Evolutionary conservation across 2,888 invertebrate species (phyloP).

Genomic region (Leptura quadrifasciata): DNA sequence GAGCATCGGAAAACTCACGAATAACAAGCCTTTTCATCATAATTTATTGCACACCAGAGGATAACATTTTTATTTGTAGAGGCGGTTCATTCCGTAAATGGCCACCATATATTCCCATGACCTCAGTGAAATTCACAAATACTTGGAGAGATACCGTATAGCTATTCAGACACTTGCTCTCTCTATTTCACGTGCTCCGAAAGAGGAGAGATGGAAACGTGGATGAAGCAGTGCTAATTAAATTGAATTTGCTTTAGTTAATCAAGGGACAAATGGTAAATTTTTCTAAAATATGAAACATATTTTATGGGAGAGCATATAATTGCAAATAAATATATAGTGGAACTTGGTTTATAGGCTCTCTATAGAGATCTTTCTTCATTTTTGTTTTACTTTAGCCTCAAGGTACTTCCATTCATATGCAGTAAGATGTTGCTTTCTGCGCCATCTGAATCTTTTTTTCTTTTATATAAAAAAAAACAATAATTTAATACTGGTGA

Average conservation of each 20-base stretch:
- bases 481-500: no score
- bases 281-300: neutral
- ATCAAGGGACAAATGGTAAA: neutral
- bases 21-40: conserved; percentile 69
- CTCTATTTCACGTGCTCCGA: neutral
- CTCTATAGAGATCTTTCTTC: no score
- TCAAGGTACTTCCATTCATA: no score
- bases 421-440: no score
- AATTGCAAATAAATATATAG: no score
- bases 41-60: conserved; percentile 69
- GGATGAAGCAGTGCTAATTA: conserved; percentile 12
- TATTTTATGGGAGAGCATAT: neutral
- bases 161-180: conserved; percentile 27
- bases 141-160: conserved; percentile 56
- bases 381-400: no score
- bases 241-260: conserved; percentile 30
- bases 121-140: conserved; percentile 66
- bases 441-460: no score
- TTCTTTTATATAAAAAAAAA: no score
- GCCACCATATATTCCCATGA: conserved; percentile 68
- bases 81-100: conserved; percentile 69
- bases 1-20: conserved; percentile 49
- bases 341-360: no score
- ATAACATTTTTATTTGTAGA: conserved; percentile 71
- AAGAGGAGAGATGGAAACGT: neutral